phyloP scores from a whole-genome alignment of 2,888 invertebrate genomes.

The Papilio elwesi region DNA sequence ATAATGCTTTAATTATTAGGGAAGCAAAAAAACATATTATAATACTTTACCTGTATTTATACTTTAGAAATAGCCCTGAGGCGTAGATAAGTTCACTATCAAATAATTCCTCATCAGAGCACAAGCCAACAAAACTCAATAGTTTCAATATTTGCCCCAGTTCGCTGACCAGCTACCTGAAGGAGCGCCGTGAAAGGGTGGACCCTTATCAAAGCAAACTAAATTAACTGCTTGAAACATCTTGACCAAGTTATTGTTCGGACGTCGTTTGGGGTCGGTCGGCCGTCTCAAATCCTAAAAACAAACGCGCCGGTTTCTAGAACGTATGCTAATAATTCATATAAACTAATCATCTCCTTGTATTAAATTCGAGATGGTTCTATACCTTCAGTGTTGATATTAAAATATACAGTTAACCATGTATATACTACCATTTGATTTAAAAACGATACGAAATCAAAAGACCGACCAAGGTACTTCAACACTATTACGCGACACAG shows the following conservation, averaged over 20 bases:
- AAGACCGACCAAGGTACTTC: too few relatives aligned
- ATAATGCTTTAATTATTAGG: too few relatives aligned
- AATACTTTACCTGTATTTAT: slow-evolving; percentile 17
- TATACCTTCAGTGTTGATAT: slow-evolving; percentile 36
- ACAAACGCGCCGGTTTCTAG: slow-evolving; percentile 61
- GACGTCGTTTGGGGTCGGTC: slow-evolving; percentile 56
- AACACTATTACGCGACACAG: too few relatives aligned
- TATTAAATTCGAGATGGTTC: slow-evolving; percentile 31
- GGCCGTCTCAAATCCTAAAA: slow-evolving; percentile 72
- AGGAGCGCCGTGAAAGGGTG: slow-evolving; percentile 62
- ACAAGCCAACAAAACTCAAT: slow-evolving; percentile 47
- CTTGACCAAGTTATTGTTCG: slow-evolving; percentile 81
- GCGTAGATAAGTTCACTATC: slow-evolving; percentile 38
- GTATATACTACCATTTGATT: too few relatives aligned
- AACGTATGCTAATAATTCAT: slow-evolving; percentile 68
- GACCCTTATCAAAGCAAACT: slow-evolving; percentile 82
- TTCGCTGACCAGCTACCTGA: slow-evolving; percentile 72
- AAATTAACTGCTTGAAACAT: slow-evolving; percentile 81
- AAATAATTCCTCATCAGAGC: slow-evolving; percentile 46
- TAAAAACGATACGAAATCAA: too few relatives aligned
- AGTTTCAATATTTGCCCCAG: slow-evolving; percentile 71
- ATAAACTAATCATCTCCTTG: slow-evolving; percentile 60
- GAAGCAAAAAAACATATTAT: not conserved
- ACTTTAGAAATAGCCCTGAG: slow-evolving; percentile 1
- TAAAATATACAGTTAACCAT: not conserved